Base-by-base conservation (phyloP, 2,797 vertebrate genomes). In the Nannoperca obscura region DNA sequence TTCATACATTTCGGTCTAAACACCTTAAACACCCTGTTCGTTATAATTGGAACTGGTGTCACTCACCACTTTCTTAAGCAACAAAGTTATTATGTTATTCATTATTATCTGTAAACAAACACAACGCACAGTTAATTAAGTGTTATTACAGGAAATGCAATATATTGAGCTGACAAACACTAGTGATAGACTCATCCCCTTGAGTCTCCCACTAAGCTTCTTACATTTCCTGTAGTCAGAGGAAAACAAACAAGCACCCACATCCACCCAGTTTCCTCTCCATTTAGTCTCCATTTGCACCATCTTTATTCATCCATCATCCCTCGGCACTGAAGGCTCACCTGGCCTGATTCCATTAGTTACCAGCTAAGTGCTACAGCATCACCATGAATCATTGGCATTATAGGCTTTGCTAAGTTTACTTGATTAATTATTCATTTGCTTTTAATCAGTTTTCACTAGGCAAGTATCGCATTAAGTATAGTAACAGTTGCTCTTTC, bases 331-430 rank as follows among this genome's bases (percentile, higher is more conserved):
- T 59, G 60, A 85, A 63, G 70, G 64, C 82, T 92, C 85, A 88
- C 74, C 88, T 90, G 82, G 71, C 82, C 83, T 77, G 49, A 82
- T 84, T 84, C 80, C 69, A 85, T 87, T 82, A 81, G 75, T 88
- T 73, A 90, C 73, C 71, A 68, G 82, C 63, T 85, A 79, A 87
- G 58, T 84, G 72, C 76, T 57, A 74, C 79, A 62, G 46, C 36
- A 36, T 34, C 73, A 38, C 30, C 7, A 71, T 78, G 80, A 88
- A 81, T 89, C 53, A 81, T 6, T 73, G 46, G 68, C 76, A 76
- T 83, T 69, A 85, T 64, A 42, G 71, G 64, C 57, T 67, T 59
- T n/a, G 53, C 84, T 80, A 60, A 63, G 72, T 83, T 76, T 68
- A 71, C 50, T 74, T 58, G 27, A 58, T 86, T 81, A 53, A 86